Evolutionary conservation across 2,888 invertebrate species (phyloP).

Genomic region (Thymelicus acteon): DNA sequence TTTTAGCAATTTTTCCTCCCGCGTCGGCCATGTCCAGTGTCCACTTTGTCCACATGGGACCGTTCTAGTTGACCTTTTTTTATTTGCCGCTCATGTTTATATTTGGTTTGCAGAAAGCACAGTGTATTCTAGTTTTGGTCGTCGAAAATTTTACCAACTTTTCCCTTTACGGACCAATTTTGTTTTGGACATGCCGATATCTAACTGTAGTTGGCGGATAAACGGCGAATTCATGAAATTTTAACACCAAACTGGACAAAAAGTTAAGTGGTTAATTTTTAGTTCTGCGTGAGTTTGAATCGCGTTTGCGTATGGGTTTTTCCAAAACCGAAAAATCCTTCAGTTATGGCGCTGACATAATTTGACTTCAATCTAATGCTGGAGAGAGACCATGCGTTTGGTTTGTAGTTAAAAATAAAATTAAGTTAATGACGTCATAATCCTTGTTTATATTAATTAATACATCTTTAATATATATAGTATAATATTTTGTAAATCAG

Average conservation of each 20-base stretch:
- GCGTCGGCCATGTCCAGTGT: neutral
- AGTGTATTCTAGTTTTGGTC: slow-evolving; percentile 15
- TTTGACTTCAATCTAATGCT: no score
- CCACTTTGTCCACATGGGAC: neutral
- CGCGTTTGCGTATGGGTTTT: no score
- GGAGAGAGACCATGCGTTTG: no score
- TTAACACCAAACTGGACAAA: neutral
- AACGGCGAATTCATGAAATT: neutral
- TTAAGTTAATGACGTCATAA: no score
- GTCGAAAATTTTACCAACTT: slow-evolving; percentile 8
- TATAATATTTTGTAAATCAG: no score
- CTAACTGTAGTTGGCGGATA: neutral
- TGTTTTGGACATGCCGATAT: slow-evolving; percentile 9
- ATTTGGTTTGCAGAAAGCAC: slow-evolving; percentile 17
- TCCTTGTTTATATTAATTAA: no score
- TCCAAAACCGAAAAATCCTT: no score
- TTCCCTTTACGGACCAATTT: slow-evolving; percentile 19
- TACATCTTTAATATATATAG: no score
- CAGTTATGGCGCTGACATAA: no score
- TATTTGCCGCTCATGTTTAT: neutral
- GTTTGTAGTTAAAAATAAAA: no score
- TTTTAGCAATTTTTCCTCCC: neutral
- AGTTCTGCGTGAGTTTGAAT: neutral
- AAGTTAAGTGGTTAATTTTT: neutral
- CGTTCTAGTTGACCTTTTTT: neutral